phyloP scores from a whole-genome alignment of 2,113 vertebrate genomes.

The Hemicordylus capensis region DNA sequence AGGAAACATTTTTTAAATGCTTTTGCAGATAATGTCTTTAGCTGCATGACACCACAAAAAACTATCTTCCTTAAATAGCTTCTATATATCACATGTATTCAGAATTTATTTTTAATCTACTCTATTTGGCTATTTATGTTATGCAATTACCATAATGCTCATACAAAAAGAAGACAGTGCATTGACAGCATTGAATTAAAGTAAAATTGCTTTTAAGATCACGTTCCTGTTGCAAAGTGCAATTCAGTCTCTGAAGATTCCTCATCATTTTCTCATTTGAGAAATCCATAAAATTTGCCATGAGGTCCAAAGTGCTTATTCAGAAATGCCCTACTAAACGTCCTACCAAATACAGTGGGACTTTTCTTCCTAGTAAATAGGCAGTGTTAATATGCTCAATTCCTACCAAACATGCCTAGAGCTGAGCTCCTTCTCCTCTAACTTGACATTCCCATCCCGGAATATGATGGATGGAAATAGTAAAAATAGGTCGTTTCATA shows the following conservation, averaged over 20 bases:
- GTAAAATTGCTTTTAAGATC: not conserved
- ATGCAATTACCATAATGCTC: not conserved
- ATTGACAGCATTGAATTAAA: not conserved
- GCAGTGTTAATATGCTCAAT: not conserved
- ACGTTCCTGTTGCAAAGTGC: not conserved
- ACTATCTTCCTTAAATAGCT: not conserved
- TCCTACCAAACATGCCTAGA: too few species aligned
- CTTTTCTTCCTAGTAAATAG: not conserved
- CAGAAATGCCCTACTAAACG: not conserved
- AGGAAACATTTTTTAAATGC: not conserved
- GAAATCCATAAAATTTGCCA: not conserved
- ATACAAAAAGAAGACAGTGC: not conserved
- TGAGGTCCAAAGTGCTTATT: not conserved
- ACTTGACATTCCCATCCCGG: not conserved
- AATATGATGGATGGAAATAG: not conserved
- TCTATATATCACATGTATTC: not conserved
- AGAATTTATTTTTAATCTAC: not conserved
- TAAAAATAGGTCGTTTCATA: not conserved
- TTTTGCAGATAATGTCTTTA: not conserved
- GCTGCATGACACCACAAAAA: not conserved
- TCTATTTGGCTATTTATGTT: not conserved
- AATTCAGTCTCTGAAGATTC: not conserved
- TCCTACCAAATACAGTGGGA: not conserved
- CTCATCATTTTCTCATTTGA: not conserved
- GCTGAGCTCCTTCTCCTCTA: not conserved